These are phyloP conservation scores for Heliconius aoede DNA, from an alignment of 2,888 invertebrate species.

Conservation along the genomic window DNA sequence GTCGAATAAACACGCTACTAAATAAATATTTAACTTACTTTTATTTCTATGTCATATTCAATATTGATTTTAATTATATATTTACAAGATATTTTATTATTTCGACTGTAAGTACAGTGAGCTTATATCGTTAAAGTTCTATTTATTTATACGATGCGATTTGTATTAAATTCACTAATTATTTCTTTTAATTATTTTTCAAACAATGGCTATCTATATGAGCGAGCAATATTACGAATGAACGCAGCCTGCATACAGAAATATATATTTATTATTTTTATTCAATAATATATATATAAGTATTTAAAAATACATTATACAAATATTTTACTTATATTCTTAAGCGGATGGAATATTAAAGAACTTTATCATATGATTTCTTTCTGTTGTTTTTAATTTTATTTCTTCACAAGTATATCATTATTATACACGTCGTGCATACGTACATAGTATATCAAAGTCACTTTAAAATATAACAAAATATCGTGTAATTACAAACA, in stretches of 20 bases:
- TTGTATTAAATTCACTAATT: not conserved
- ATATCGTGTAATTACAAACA: slow-evolving; percentile 19
- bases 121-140: not conserved
- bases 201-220: not conserved
- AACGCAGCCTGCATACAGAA: not conserved
- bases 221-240: not conserved
- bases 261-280: not conserved
- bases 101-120: not conserved
- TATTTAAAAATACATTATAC: not conserved
- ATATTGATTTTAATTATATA: not conserved
- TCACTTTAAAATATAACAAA: not conserved
- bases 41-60: not conserved
- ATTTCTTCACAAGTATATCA: no score
- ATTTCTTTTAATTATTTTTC: not conserved
- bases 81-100: not conserved
- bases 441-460: no score
- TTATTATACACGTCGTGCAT: no score
- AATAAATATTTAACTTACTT: not conserved
- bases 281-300: not conserved
- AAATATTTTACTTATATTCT: no score
- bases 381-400: no score
- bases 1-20: not conserved
- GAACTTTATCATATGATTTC: no score
- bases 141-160: not conserved
- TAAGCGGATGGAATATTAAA: no score